A percentile compares a stretch with the other conserved stretches of the same genome.
Evolutionary conservation across 2,888 invertebrate species (phyloP).

Genomic region (Drosophila macrospina): DNA sequence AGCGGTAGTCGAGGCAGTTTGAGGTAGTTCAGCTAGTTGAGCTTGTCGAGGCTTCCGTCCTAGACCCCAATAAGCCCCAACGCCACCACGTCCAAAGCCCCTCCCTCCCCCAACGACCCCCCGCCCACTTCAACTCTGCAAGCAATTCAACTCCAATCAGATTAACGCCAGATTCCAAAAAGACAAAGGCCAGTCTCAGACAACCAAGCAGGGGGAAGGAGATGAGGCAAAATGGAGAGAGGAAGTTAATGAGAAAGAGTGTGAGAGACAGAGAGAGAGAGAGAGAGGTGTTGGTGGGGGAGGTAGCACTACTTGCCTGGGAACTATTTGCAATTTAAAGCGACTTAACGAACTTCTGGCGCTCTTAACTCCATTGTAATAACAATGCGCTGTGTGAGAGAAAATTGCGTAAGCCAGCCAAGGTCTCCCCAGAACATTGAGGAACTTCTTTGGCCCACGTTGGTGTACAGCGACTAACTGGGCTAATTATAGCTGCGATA

Average conservation of each 20-base stretch:
- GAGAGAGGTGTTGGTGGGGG: not conserved
- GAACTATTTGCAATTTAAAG: slow-evolving; percentile 64
- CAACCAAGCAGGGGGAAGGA: not conserved
- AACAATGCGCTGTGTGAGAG: slow-evolving; percentile 48
- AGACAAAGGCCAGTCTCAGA: slow-evolving; percentile 43
- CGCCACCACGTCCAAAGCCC: not conserved
- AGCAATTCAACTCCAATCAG: slow-evolving; percentile 43
- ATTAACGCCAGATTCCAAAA: slow-evolving; percentile 50
- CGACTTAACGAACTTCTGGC: slow-evolving; percentile 47
- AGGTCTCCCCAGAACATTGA: slow-evolving; percentile 27
- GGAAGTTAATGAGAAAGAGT: not conserved
- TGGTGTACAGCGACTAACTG: not conserved
- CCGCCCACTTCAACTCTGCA: slow-evolving; percentile 7
- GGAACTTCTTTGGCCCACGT: slow-evolving; percentile 7
- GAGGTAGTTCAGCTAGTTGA: slow-evolving; percentile 5
- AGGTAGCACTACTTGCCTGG: slow-evolving; percentile 34
- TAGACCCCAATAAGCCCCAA: slow-evolving; percentile 66
- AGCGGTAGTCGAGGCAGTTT: slow-evolving; percentile 56
- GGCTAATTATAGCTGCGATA: slow-evolving; percentile 11
- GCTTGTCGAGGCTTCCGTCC: slow-evolving; percentile 62
- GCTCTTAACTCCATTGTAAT: slow-evolving; percentile 21
- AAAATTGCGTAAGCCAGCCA: slow-evolving; percentile 67
- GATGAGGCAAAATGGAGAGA: not conserved
- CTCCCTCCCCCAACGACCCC: too few species aligned
- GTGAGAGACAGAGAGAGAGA: not conserved